phyloP scores from a whole-genome alignment of 2,888 invertebrate species.

The Netelia inedita region DNA sequence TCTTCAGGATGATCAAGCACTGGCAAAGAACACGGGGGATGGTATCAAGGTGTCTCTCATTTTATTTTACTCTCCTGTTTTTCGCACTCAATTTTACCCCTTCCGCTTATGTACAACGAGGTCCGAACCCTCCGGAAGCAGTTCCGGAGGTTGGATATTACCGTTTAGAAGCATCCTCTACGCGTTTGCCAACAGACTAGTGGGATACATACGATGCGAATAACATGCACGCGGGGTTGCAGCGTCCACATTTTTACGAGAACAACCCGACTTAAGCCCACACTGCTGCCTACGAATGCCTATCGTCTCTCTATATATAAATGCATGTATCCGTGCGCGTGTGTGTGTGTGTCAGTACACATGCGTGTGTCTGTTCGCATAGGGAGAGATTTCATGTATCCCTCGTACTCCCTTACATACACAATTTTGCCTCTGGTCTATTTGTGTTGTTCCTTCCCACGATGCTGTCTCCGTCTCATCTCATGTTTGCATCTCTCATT shows the following conservation, averaged over 20 bases:
- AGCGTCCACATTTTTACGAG: neutral
- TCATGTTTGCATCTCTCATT: constrained; percentile 61
- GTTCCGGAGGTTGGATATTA: constrained; percentile 49
- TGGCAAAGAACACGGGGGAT: neutral
- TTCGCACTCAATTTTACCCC: constrained; percentile 43
- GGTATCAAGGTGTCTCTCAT: neutral
- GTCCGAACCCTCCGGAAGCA: constrained; percentile 39
- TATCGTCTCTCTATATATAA: neutral
- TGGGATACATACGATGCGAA: constrained; percentile 1
- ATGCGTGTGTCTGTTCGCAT: neutral
- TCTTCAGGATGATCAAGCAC: neutral
- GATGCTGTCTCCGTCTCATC: constrained; percentile 63
- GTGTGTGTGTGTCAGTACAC: too few species aligned
- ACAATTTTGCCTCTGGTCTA: constrained; percentile 55
- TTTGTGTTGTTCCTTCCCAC: constrained; percentile 55
- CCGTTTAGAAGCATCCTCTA: constrained; percentile 41
- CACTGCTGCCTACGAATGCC: neutral
- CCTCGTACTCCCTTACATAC: constrained; percentile 16
- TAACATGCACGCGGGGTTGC: constrained; percentile 15
- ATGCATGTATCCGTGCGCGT: too few species aligned
- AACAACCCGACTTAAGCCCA: neutral
- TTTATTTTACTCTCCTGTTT: constrained; percentile 23
- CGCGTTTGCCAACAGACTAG: neutral
- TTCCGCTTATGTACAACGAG: constrained; percentile 48
- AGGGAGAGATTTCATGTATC: neutral